These are phyloP conservation scores for Poecilobothrus nobilitatus DNA, from an alignment of 2,888 invertebrate species.

Conservation along the genomic window DNA sequence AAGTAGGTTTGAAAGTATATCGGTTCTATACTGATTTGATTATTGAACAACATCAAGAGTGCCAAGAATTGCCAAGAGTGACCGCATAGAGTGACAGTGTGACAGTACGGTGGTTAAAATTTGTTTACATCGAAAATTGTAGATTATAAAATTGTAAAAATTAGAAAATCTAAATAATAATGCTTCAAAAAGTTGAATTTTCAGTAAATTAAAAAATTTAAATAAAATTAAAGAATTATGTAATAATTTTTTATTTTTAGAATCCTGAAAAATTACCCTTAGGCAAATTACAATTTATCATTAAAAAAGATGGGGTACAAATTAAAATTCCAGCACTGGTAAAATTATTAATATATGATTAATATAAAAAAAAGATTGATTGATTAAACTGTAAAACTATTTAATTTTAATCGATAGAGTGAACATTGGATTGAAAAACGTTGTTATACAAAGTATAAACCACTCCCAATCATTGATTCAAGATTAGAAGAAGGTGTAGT, in stretches of 20 bases:
- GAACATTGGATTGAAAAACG: slow-evolving; percentile 48
- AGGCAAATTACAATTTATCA: slow-evolving; percentile 44
- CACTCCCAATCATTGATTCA: slow-evolving; percentile 47
- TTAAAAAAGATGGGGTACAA: slow-evolving; percentile 48
- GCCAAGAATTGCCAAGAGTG: too few relatives aligned
- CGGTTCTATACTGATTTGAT: too few relatives aligned
- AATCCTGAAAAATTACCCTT: slow-evolving; percentile 53
- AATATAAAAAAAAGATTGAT: slow-evolving; percentile 32
- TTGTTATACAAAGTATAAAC: slow-evolving; percentile 51
- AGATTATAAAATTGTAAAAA: too few relatives aligned
- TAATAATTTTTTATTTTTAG: slow-evolving; percentile 37
- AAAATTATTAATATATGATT: slow-evolving; percentile 32
- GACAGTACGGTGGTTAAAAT: too few relatives aligned
- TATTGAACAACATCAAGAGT: too few relatives aligned
- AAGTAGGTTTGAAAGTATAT: too few relatives aligned
- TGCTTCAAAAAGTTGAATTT: background rate
- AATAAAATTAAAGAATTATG: background rate
- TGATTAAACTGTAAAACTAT: slow-evolving; percentile 21
- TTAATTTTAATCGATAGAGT: slow-evolving; percentile 18
- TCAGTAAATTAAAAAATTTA: background rate
- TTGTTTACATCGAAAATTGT: too few relatives aligned
- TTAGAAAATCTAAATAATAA: background rate
- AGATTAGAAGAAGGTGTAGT: slow-evolving; percentile 48
- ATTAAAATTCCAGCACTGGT: slow-evolving; percentile 57
- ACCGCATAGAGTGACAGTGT: too few relatives aligned